These are phyloP conservation scores for Papilio gigon DNA, from an alignment of 2,888 invertebrate genomes.

Conservation along the genomic window DNA sequence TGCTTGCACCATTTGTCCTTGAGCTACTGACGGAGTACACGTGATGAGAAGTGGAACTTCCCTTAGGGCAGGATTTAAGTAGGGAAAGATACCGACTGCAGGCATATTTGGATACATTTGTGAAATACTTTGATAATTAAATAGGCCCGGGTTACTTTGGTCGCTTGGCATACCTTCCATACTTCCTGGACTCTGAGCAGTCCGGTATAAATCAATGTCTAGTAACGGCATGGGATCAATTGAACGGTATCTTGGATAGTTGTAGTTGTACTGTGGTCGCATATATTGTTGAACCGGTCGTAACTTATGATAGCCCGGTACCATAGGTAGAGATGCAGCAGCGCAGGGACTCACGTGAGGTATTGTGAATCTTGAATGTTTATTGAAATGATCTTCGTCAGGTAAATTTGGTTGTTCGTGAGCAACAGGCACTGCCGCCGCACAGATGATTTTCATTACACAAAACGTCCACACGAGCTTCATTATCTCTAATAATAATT, in stretches of 20 bases:
- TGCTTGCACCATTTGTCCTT: slow-evolving; percentile 60
- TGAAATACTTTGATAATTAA: slow-evolving; percentile 20
- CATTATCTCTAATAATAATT: slow-evolving; percentile 59
- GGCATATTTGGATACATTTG: slow-evolving; percentile 34
- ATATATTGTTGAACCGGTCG: slow-evolving; percentile 46
- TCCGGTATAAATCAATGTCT: slow-evolving; percentile 61
- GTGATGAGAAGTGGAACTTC: slow-evolving; percentile 70
- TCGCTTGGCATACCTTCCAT: slow-evolving; percentile 28
- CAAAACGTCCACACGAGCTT: slow-evolving; percentile 56
- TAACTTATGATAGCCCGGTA: slow-evolving; percentile 45
- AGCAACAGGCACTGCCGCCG: slow-evolving; percentile 50
- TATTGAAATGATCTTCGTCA: slow-evolving; percentile 45
- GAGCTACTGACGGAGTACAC: slow-evolving; percentile 68
- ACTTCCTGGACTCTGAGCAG: slow-evolving; percentile 52
- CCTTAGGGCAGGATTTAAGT: slow-evolving; percentile 63
- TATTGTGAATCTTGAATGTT: slow-evolving; percentile 52
- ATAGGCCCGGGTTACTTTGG: slow-evolving; percentile 41
- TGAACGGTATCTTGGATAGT: slow-evolving; percentile 56
- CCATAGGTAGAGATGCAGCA: slow-evolving; percentile 50
- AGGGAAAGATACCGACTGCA: slow-evolving; percentile 63
- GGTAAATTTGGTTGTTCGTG: slow-evolving; percentile 42
- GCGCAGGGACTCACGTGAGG: slow-evolving; percentile 60
- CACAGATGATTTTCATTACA: slow-evolving; percentile 50
- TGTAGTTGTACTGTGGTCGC: slow-evolving; percentile 50
- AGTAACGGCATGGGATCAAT: slow-evolving; percentile 57